Conservation (phyloP, 2,888 invertebrate genomes). For the Stictocephala bisonia region DNA sequence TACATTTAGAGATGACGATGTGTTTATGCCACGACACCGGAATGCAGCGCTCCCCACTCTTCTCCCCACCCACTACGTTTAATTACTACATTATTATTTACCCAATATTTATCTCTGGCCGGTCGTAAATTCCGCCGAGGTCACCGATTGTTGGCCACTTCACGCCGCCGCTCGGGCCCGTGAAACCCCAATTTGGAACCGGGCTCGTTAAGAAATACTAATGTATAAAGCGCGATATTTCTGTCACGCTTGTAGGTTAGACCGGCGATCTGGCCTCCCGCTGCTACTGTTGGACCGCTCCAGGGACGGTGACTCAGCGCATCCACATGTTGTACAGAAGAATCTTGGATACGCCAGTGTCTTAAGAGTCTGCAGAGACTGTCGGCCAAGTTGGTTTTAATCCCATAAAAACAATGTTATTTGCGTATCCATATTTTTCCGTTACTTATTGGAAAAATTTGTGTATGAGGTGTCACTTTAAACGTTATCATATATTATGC, state of each 20-base stretch:
- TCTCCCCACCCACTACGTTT: constrained; percentile 21
- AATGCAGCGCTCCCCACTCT: no score
- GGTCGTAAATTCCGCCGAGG: constrained; percentile 26
- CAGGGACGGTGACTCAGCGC: background rate
- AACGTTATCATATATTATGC: no score
- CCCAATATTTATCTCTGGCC: constrained; percentile 36
- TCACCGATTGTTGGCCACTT: constrained; percentile 31
- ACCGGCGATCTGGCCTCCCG: background rate
- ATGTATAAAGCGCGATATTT: constrained; percentile 19
- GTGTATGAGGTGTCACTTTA: no score
- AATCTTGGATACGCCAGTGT: background rate
- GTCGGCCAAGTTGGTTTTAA: no score
- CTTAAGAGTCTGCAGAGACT: no score
- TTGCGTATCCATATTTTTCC: no score
- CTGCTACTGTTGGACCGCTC: background rate
- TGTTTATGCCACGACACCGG: constrained; percentile 20
- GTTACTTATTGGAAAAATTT: no score
- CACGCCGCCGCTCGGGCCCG: background rate
- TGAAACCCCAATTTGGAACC: constrained; percentile 36
- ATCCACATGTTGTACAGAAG: background rate
- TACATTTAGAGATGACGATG: constrained; percentile 7
- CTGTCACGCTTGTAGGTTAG: constrained; percentile 9
- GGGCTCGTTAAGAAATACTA: constrained; percentile 17
- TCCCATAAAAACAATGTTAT: no score
- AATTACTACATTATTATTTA: constrained; percentile 41